A percentile compares a stretch with the other conserved stretches of the same genome.
phyloP scores from a whole-genome alignment of 35 echinoderm and acorn worm species.

The Lytechinus pictus region DNA sequence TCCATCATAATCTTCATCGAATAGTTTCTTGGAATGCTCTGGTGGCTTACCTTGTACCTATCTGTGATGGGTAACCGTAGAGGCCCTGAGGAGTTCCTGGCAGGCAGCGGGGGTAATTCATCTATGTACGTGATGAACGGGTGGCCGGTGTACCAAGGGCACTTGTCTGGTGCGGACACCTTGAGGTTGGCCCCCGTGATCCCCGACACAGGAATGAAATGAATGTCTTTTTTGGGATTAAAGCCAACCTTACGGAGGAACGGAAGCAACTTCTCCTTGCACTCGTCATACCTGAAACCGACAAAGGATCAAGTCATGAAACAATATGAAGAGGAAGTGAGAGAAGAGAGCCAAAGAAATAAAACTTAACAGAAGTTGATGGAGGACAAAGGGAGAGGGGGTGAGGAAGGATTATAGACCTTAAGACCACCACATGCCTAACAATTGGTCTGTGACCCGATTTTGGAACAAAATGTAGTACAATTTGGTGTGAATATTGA shows the following conservation, averaged over 20 bases:
- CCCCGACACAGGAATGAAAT: slow-evolving; percentile 97
- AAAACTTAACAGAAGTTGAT: too few species aligned
- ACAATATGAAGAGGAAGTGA: too few species aligned
- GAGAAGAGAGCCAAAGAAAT: too few species aligned
- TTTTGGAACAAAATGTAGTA: too few species aligned
- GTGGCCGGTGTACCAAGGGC: slow-evolving; percentile 91
- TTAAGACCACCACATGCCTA: too few species aligned
- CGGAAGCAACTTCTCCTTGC: slow-evolving; percentile 87
- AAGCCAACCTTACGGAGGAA: slow-evolving; percentile 95
- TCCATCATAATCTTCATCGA: neutral
- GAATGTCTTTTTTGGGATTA: slow-evolving; percentile 91
- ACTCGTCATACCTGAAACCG: slow-evolving; percentile 76
- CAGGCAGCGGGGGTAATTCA: slow-evolving; percentile 68
- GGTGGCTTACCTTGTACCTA: slow-evolving; percentile 88
- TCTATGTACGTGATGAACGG: slow-evolving; percentile 95
- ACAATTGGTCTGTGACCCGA: too few species aligned
- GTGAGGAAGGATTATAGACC: too few species aligned
- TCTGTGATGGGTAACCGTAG: slow-evolving; percentile 93
- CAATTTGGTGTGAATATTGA: too few species aligned
- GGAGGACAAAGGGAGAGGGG: too few species aligned
- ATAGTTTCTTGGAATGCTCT: neutral
- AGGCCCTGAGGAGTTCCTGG: slow-evolving; percentile 67
- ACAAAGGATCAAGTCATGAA: neutral
- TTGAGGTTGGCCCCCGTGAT: slow-evolving; percentile 97
- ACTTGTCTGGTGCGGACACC: slow-evolving; percentile 49